Base-by-base conservation (phyloP, 2,888 invertebrate genomes). In the Xanthia togata region DNA sequence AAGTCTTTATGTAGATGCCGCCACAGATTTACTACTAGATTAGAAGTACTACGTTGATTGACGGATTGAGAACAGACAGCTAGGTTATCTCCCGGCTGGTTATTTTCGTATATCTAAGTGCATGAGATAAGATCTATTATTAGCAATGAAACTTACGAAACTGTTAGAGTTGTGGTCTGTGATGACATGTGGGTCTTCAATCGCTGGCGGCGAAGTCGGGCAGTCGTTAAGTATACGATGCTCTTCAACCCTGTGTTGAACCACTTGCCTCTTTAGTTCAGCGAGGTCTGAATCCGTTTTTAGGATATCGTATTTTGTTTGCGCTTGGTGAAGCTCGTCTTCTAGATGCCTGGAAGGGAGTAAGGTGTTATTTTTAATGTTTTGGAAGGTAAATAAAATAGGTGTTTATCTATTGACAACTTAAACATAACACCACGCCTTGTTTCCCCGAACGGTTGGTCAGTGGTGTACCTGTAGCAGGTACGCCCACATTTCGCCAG, bases 61-160 rank as follows among this genome's bases (percentile, higher is more conserved):
- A 41, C 17, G 38, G 65, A 35, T 70, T 35, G 44, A 65, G 35
- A 47, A 47, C 6, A 35, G 31, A 0, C 44, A 70, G 35, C 20
- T 50, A 44, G 17, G 8, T 1, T 23, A 17, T 4, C 0, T 50
- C 1, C 4, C 14, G 6, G 8, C 17, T 38, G 6, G 4, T 59
- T 4, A 53, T 53, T 23, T 31, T 11, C 44, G 1, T 31, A 11
- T 23, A 31, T 23, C 5, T 31, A 63, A 31, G 60, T 38, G n/a
- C 14, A 23, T 50, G 17, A 41, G 35, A 20, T 26, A 38, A 53
- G 5, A 23, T 67, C 3, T 53, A 53, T 35, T 23, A 53, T 11
- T 35, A 35, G 1, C 5, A 55, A 65, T 38, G 6, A 77, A 12
- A 93, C 94, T 92, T 72, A 94, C 94, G 81, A 93, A 86, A 55